Evolutionary conservation across 2,888 invertebrate genomes (phyloP), one percentile per base, ranked within the genome.

Genomic region (Nemotelus nigrinus): DNA sequence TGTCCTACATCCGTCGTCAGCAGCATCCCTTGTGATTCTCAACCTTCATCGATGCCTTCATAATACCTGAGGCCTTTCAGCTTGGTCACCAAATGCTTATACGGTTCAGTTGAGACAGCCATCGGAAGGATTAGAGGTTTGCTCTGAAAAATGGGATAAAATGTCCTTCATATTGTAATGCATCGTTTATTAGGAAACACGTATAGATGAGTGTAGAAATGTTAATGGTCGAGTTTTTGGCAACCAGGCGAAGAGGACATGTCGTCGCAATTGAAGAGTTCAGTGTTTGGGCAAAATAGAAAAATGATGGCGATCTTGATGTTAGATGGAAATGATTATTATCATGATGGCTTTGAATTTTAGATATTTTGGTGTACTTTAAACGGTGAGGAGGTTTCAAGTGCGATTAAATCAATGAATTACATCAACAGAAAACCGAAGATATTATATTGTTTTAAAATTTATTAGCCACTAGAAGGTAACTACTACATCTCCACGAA

Each of bases 41-140:
- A 25, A 25, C 60, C 57, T 25, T 57, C 57, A 57, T 57, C 57
- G 25, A 25, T 25, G 25, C 25, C 25, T 25, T 25, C 25, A 25
- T 25, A 57, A 5, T 43, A 63, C 63, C 63, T 44, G 70, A 55
- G 6, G 8, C n/a, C 10, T 6, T 71, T 43, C 25, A 48, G 50
- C 68, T 5, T 55, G 7, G 55, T n/a, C 43, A 10, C 48, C 5
- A 47, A 39, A 50, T 60, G 63, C 41, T 47, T 25, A 63, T 48
- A 74, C 74, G 60, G 74, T 74, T 72, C 72, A 74, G 60, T 44
- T 74, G 74, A 60, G 63, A 60, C 63, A 60, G 74, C 48, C 60
- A 63, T 48, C 72, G 48, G 74, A 63, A 60, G 74, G 63, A 63
- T 74, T 63, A 63, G n/a, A 50, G 74, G 48, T 63, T 63, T 63